phyloP scores from a whole-genome alignment of 1,140 invertebrate genomes.

The Bombus terrestris region DNA sequence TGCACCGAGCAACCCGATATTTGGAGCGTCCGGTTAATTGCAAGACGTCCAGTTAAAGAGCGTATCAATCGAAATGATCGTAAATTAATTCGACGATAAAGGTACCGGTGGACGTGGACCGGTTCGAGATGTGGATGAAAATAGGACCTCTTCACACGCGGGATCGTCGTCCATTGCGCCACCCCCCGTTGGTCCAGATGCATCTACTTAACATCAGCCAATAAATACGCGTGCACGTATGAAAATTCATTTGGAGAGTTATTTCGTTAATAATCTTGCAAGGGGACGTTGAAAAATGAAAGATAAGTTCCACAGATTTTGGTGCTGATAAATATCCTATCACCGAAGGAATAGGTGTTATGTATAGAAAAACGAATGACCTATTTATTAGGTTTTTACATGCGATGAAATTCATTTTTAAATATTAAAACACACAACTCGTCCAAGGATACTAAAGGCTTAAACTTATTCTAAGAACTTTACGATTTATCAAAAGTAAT shows the following conservation, averaged over 20 bases:
- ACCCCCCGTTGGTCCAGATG: not conserved
- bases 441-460: too few relatives aligned
- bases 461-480: too few relatives aligned
- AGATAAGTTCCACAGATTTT: not conserved
- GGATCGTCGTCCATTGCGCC: not conserved
- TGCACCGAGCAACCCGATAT: slow-evolving; percentile 26
- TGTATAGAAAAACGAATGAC: not conserved
- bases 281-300: not conserved
- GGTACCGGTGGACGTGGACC: slow-evolving; percentile 35
- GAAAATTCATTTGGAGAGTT: not conserved
- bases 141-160: not conserved
- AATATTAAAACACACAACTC: not conserved
- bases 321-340: not conserved
- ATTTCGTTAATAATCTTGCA: not conserved
- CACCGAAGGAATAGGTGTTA: too few relatives aligned
- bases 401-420: not conserved
- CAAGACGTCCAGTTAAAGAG: slow-evolving; percentile 29
- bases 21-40: slow-evolving; percentile 45
- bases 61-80: slow-evolving; percentile 46
- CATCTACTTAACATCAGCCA: not conserved
- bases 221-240: not conserved
- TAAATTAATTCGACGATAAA: slow-evolving; percentile 49
- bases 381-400: not conserved
- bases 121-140: slow-evolving; percentile 11
- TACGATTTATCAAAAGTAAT: too few relatives aligned